Percentiles rank a stretch among this genome's conserved stretches.
Conservation (phyloP, 2,888 invertebrate species). For the Thalpophila matura region DNA sequence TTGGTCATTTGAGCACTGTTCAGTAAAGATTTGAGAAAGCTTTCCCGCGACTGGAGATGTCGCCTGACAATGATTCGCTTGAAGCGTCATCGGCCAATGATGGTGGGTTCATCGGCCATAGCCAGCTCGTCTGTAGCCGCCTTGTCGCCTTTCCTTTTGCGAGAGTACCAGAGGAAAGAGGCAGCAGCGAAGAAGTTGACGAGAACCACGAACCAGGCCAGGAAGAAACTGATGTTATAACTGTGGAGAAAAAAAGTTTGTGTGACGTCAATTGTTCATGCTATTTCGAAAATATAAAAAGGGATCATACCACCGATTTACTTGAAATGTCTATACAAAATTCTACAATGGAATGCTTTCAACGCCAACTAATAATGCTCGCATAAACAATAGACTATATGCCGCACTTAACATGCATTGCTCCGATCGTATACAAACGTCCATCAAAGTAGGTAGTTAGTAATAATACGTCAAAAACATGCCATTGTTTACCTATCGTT, state of each 20-base stretch:
- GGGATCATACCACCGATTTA: neutral
- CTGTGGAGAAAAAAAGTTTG: slow-evolving; percentile 70
- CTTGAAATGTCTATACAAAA: slow-evolving; percentile 18
- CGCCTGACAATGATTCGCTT: slow-evolving; percentile 65
- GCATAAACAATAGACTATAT: slow-evolving; percentile 37
- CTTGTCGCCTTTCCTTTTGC: slow-evolving; percentile 96
- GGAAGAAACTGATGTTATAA: slow-evolving; percentile 93
- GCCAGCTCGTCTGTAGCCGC: slow-evolving; percentile 95
- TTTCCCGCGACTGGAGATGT: slow-evolving; percentile 71
- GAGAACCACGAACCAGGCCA: slow-evolving; percentile 95
- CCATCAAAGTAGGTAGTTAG: slow-evolving; percentile 36
- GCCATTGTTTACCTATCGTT: slow-evolving; percentile 23
- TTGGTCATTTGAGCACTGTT: slow-evolving; percentile 90
- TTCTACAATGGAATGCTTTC: slow-evolving; percentile 47
- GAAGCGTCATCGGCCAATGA: slow-evolving; percentile 92
- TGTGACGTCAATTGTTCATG: neutral
- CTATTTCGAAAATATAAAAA: neutral
- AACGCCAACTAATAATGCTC: slow-evolving; percentile 38
- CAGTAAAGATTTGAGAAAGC: slow-evolving; percentile 83
- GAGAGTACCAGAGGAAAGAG: slow-evolving; percentile 95
- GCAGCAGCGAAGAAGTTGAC: slow-evolving; percentile 93
- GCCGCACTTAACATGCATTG: slow-evolving; percentile 42
- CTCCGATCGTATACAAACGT: slow-evolving; percentile 39
- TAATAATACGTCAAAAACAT: slow-evolving; percentile 38
- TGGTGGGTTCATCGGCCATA: slow-evolving; percentile 96